Evolutionary conservation across 2,888 invertebrate species (phyloP), one percentile per base, ranked within the genome.

Genomic region (Acheta domesticus): DNA sequence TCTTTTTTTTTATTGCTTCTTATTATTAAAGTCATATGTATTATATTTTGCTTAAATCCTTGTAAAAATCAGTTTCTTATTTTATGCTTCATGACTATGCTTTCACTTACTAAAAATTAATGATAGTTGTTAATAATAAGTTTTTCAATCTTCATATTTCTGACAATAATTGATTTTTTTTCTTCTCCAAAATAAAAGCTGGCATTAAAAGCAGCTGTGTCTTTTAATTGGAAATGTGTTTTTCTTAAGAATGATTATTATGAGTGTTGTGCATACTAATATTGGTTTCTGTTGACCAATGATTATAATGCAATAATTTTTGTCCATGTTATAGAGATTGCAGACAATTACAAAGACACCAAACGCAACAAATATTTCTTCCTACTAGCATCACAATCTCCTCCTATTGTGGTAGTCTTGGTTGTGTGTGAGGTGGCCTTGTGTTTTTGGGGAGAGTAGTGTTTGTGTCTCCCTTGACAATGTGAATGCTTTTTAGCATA

Each of bases 401-500:
- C 80, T 78, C 78, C 80, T 78, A 73, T 78, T 21, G 78, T 78
- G 77, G 80, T 80, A 75, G 75, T 73, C 74, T 76, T 80, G 79
- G 80, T 75, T 80, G 20, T 80, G 80, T 80, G 80, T 79, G 79
- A 75, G 78, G 80, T 78, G 80, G 80, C 79, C 80, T 80, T 80
- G 49, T 62, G 49, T 48, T 48, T 49, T 36, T 36, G 12, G 48
- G 74, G 73, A 74, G 75, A 36, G 49, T 49, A 77, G 77, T 77
- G 36, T 77, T 49, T 62, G 16, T n/a, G 23, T 20, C 50, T 23
- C 77, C 48, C 12, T 23, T n/a, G 50, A 20, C 21, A 16, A 77
- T 16, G 75, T 79, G 49, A 74, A 20, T 62, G 73, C 50, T 76
- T 76, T 76, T 50, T 77, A 77, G 77, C 77, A 77, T 49, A 49